Conservation (phyloP, 2,888 invertebrate species). For the Sepiola atlantica region DNA sequence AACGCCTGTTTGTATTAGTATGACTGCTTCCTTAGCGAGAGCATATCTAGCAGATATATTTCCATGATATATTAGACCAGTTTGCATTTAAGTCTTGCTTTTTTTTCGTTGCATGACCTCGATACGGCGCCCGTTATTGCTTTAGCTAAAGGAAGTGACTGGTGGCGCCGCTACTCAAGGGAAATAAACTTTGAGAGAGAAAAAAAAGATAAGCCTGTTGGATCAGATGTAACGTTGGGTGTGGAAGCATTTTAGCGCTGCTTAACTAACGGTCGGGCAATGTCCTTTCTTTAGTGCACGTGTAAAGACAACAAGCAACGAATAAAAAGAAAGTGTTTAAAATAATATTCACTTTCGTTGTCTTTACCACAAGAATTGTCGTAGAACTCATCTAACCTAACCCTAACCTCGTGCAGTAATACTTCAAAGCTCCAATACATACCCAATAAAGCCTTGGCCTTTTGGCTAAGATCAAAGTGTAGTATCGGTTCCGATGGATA, state of each 20-base stretch:
- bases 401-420: background rate
- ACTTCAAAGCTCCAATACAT: no score
- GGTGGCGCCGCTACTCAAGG: background rate
- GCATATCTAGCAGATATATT: constrained; percentile 7
- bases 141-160: background rate
- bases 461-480: no score
- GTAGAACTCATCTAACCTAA: background rate
- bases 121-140: background rate
- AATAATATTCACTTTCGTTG: background rate
- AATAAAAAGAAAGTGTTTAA: background rate
- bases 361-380: background rate
- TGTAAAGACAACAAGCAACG: background rate
- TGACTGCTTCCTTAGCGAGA: background rate
- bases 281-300: background rate
- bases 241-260: background rate
- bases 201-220: background rate
- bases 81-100: background rate
- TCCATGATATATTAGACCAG: background rate
- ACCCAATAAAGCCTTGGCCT: no score
- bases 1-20: background rate
- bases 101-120: background rate
- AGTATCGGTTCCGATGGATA: no score
- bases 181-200: background rate
- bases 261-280: background rate
- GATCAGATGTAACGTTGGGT: background rate